Evolutionary conservation across 2,113 vertebrate genomes (phyloP).

Genomic region (Phyllostomus hastatus): DNA sequence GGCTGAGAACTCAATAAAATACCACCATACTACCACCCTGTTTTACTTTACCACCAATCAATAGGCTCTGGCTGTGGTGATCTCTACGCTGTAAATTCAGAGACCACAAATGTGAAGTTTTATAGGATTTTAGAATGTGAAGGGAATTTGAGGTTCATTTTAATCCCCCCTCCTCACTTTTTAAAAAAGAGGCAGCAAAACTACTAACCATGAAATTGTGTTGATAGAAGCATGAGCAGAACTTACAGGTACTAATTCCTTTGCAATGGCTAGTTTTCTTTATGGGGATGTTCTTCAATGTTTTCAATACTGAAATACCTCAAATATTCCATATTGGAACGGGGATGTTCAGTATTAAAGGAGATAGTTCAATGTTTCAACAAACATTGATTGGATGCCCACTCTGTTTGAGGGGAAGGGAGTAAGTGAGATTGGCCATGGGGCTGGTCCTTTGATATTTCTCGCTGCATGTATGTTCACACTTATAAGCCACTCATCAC

Average conservation of each 20-base stretch:
- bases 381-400: neutral
- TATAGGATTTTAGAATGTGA: conserved; percentile 19
- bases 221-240: neutral
- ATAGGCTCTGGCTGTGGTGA: neutral
- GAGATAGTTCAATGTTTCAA: neutral
- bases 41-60: neutral
- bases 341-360: neutral
- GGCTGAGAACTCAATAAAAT: neutral
- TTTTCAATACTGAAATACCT: neutral
- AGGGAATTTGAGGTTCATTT: conserved; percentile 15
- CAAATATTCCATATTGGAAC: neutral
- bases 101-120: neutral
- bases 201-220: neutral
- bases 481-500: neutral
- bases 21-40: neutral
- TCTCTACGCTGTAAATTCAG: neutral
- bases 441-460: neutral
- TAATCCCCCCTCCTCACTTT: neutral
- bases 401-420: neutral
- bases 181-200: neutral
- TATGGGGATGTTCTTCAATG: neutral
- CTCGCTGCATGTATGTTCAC: neutral
- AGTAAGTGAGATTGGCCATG: neutral
- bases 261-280: neutral
- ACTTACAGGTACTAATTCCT: neutral